Percentiles rank a stretch among this genome's conserved stretches.
These are phyloP conservation scores for Platichthys flesus DNA, from an alignment of 2,113 vertebrate genomes.

Conservation along the genomic window DNA sequence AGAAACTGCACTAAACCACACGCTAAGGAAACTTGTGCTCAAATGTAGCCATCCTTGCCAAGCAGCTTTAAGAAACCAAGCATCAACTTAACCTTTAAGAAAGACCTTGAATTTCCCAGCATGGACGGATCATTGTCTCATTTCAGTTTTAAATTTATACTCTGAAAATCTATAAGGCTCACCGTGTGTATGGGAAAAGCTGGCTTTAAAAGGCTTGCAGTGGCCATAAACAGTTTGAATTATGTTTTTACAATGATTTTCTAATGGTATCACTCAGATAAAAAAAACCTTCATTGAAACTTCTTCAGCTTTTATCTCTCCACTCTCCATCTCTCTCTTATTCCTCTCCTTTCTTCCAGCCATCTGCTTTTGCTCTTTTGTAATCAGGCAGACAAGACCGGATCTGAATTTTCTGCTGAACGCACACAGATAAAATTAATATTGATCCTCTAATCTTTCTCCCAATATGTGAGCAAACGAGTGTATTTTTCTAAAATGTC, in stretches of 20 bases:
- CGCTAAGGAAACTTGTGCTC: constrained; percentile 37
- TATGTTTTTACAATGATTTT: too few relatives aligned
- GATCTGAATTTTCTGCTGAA: constrained; percentile 1
- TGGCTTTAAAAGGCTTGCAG: neutral
- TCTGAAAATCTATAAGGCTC: neutral
- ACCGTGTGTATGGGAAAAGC: neutral
- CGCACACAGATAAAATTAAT: constrained; percentile 25
- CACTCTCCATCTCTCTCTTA: neutral
- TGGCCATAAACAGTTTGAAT: neutral
- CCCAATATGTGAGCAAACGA: neutral
- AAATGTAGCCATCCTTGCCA: constrained; percentile 3
- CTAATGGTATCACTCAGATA: neutral
- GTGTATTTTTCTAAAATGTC: constrained; percentile 4
- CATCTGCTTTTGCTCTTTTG: constrained; percentile 14
- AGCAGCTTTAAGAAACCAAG: constrained; percentile 20
- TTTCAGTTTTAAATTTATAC: constrained; percentile 27
- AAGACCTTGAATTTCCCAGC: constrained; percentile 29
- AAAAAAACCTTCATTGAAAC: neutral
- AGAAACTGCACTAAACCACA: constrained; percentile 21
- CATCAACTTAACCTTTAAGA: constrained; percentile 35
- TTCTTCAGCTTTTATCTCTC: constrained; percentile 2
- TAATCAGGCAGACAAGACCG: constrained; percentile 15
- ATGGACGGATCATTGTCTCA: constrained; percentile 20
- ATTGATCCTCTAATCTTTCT: neutral
- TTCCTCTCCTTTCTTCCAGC: neutral